phyloP scores from a whole-genome alignment of 2,888 invertebrate species.

The Gryllus longicercus region DNA sequence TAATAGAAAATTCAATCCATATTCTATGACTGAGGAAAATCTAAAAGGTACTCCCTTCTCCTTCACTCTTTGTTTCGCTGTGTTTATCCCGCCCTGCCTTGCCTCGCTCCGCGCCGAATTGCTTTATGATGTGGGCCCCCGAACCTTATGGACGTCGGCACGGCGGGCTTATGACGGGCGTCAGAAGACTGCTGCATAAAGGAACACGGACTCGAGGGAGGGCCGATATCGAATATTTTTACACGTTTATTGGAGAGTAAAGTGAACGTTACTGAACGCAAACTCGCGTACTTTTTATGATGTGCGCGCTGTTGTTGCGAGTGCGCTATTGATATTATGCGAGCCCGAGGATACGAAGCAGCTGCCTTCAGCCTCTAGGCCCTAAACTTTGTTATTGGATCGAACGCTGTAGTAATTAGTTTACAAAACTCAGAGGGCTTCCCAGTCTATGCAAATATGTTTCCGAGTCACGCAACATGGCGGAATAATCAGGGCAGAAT shows the following conservation, averaged over 20 bases:
- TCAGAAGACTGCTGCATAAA: neutral
- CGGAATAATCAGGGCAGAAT: neutral
- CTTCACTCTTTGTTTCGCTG: neutral
- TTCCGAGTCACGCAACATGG: neutral
- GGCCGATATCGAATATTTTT: neutral
- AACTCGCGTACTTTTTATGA: neutral
- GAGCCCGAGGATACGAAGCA: neutral
- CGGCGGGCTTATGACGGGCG: too few species aligned
- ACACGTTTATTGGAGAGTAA: slow-evolving; percentile 10
- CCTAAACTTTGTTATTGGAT: neutral
- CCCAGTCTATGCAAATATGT: neutral
- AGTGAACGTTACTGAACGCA: slow-evolving; percentile 1
- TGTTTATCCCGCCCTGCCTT: neutral
- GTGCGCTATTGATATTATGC: neutral
- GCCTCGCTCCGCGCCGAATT: neutral
- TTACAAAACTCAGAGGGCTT: neutral
- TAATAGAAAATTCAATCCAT: too few species aligned
- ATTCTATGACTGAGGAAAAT: too few species aligned
- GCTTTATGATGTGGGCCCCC: neutral
- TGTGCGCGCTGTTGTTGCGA: neutral
- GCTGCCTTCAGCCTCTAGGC: neutral
- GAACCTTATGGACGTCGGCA: neutral
- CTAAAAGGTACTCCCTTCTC: neutral
- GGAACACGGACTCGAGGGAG: neutral
- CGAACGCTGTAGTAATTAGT: neutral